Evolutionary conservation across 2,113 vertebrate species (phyloP).

Genomic region (Dipodomys merriami): DNA sequence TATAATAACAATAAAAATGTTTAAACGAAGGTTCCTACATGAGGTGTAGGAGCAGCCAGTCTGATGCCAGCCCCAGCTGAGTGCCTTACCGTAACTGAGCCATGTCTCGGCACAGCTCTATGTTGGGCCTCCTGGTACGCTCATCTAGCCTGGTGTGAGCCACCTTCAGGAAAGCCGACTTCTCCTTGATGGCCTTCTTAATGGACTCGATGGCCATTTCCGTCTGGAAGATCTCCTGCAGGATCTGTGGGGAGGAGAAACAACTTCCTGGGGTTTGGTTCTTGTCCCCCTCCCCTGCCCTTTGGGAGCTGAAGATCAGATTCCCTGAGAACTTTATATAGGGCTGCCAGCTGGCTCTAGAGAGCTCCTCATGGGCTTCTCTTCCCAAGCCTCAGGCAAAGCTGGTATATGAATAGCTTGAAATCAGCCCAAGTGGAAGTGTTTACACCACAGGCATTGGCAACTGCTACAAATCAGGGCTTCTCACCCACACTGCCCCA

Average conservation of each 20-base stretch:
- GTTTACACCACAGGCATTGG: not conserved
- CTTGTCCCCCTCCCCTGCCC: too few species aligned
- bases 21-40: too few species aligned
- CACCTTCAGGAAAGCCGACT: constrained; percentile 91
- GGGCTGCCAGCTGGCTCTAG: not conserved
- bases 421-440: not conserved
- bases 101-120: constrained; percentile 93
- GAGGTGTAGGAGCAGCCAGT: too few species aligned
- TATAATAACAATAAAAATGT: too few species aligned
- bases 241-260: constrained; percentile 84
- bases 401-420: not conserved
- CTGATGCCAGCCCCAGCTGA: rapidly evolving
- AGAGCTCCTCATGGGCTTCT: not conserved
- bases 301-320: rapidly evolving
- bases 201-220: constrained; percentile 92
- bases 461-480: not conserved
- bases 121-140: constrained; percentile 91
- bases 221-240: constrained; percentile 94
- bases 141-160: constrained; percentile 95
- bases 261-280: not conserved
- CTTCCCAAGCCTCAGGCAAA: not conserved
- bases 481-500: rapidly evolving
- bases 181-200: constrained; percentile 92
- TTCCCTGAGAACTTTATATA: not conserved
- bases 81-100: constrained; percentile 89